Evolutionary conservation across 2,113 vertebrate species (phyloP).

Genomic region (Gallinago jamesoni): DNA sequence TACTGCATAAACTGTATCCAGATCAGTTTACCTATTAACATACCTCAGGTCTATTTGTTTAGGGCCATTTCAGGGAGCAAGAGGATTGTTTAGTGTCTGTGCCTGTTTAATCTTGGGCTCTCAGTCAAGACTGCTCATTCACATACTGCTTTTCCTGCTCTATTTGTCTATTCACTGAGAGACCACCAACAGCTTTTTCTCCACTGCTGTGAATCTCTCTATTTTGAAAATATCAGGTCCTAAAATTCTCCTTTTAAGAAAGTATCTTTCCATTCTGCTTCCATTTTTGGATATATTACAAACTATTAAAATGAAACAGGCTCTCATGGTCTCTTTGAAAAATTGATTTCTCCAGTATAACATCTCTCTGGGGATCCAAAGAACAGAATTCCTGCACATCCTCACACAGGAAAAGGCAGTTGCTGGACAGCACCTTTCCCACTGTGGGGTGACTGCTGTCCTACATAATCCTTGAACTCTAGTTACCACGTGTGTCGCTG

Average conservation of each 20-base stretch:
- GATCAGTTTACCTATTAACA: conserved; percentile 19
- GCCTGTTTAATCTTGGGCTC: not conserved
- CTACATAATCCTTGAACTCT: not conserved
- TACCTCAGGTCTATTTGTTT: not conserved
- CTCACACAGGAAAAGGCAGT: not conserved
- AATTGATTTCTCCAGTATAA: not conserved
- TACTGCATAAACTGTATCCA: not conserved
- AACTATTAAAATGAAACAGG: not conserved
- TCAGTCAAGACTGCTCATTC: not conserved
- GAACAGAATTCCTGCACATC: not conserved
- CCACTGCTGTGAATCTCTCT: not conserved
- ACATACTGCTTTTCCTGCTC: not conserved
- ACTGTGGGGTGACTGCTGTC: not conserved
- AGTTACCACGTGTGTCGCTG: not conserved
- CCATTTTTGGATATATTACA: not conserved
- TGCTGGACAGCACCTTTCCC: not conserved
- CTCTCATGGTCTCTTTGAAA: not conserved
- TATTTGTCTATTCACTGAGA: conserved; percentile 8
- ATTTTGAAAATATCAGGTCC: not conserved
- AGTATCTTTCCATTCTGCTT: not conserved
- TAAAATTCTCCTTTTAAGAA: not conserved
- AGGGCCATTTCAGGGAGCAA: not conserved
- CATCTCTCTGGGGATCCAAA: not conserved
- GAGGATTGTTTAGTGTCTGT: not conserved
- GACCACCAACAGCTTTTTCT: conserved; percentile 40